Evolutionary conservation across 2,113 vertebrate species (phyloP).

Genomic region (Coptodon rendalli): DNA sequence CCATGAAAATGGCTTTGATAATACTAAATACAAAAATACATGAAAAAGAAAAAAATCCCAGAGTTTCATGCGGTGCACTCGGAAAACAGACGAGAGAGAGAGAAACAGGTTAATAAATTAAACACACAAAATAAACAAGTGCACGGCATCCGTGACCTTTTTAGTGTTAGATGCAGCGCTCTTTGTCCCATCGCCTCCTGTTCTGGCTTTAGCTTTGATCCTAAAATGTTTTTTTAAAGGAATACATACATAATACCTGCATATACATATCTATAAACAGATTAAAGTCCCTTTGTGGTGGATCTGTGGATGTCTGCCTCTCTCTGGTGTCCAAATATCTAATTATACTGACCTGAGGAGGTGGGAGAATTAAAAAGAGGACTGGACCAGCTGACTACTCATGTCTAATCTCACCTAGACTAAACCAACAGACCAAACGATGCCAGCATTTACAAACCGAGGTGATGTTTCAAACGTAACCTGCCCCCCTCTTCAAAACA

Average conservation of each 20-base stretch:
- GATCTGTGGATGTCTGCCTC: constrained; percentile 10
- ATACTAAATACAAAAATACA: constrained; percentile 65
- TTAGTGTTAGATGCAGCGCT: constrained; percentile 40
- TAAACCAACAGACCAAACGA: constrained; percentile 13
- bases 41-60: constrained; percentile 15
- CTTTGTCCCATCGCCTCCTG: not conserved
- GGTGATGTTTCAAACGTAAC: not conserved
- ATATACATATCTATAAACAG: constrained; percentile 61
- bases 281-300: constrained; percentile 41
- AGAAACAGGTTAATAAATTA: constrained; percentile 72
- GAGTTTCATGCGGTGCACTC: constrained; percentile 39
- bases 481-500: not conserved
- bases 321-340: constrained; percentile 8
- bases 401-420: not conserved
- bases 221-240: constrained; percentile 22
- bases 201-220: not conserved
- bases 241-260: constrained; percentile 49
- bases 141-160: constrained; percentile 42
- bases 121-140: constrained; percentile 54
- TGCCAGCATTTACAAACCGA: constrained; percentile 9
- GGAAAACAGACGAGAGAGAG: constrained; percentile 39
- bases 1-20: constrained; percentile 7
- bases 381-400: constrained; percentile 18
- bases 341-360: constrained; percentile 57
- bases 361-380: not conserved